Conservation (phyloP, 2,888 invertebrate genomes). For the Ypsolopha scabrella region DNA sequence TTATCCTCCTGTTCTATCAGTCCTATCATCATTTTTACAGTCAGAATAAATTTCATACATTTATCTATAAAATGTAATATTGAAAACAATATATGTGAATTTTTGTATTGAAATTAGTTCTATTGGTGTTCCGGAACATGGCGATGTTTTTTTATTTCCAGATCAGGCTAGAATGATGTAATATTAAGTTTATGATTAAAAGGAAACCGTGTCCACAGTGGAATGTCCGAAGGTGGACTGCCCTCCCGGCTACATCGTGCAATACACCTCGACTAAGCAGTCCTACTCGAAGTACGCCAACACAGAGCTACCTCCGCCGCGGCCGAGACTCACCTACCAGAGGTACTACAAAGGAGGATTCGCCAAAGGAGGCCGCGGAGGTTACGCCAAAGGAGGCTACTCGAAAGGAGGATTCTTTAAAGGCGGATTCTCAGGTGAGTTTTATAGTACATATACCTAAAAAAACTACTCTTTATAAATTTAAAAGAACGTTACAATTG, state of each 20-base stretch:
- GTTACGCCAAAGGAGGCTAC: slow-evolving; percentile 30
- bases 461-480: too few species aligned
- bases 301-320: slow-evolving; percentile 53
- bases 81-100: too few species aligned
- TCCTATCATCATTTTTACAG: too few species aligned
- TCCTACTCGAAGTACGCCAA: slow-evolving; percentile 61
- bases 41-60: too few species aligned
- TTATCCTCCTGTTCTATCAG: too few species aligned
- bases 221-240: slow-evolving; percentile 70
- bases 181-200: too few species aligned
- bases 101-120: too few species aligned
- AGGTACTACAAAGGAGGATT: slow-evolving; percentile 34
- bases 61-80: too few species aligned
- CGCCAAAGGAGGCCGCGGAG: slow-evolving; percentile 20
- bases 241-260: slow-evolving; percentile 72
- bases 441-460: slow-evolving; percentile 4
- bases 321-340: slow-evolving; percentile 45
- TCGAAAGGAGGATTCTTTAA: slow-evolving; percentile 28
- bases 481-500: too few species aligned
- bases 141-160: too few species aligned
- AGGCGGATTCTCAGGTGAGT: slow-evolving; percentile 19
- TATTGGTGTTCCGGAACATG: too few species aligned
- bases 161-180: too few species aligned
- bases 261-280: slow-evolving; percentile 17
- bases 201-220: slow-evolving; percentile 20